Base-by-base conservation (phyloP, 2,797 vertebrate genomes). In the Oophaga sylvatica region DNA sequence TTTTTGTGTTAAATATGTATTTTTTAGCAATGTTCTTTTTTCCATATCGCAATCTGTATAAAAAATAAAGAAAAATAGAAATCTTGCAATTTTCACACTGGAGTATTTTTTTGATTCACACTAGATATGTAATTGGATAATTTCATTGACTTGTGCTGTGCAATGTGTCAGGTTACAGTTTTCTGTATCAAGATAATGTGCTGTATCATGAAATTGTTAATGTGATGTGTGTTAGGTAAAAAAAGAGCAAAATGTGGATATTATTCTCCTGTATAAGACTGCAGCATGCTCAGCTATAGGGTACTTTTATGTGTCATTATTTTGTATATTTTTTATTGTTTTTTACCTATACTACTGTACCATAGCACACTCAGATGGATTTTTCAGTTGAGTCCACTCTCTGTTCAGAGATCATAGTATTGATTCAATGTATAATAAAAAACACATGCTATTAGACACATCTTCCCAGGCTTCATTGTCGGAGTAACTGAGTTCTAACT, bases 381-480 rank as follows among this genome's bases (percentile, higher is more conserved):
- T 62, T 62, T 19, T 75, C 31, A 41, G 56, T 11, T 82, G 63
- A 70, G 68, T 31, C 57, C 48, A 22, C 22, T 35, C 70, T 75
- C 12, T 75, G 15, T 62, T 60, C 9, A 62, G 41, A 60, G 57
- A 45, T 84, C 67, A 22, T 45, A 12, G 31, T 84, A 84, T 62
- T 60, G 82, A 62, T 75, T 59, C 15, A 62, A 57, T 73, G 8
- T 60, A 71, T 73, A 56, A 84, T 76, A 15, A 76, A 84, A 84
- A 17, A 84, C 59, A 65, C 59, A 45, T 84, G 20, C 59, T 31
- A 76, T 62, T 75, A 76, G 53, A 45, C 70, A 63, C 22, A 84
- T 76, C 83, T 76, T 29, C 6, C 70, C 70, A 77, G 59, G n/a
- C 59, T 17, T 75, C 57, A 84, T 84, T 76, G 71, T 77, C 71